phyloP scores from a whole-genome alignment of 2,113 vertebrate species.

The Tringa solitaria region DNA sequence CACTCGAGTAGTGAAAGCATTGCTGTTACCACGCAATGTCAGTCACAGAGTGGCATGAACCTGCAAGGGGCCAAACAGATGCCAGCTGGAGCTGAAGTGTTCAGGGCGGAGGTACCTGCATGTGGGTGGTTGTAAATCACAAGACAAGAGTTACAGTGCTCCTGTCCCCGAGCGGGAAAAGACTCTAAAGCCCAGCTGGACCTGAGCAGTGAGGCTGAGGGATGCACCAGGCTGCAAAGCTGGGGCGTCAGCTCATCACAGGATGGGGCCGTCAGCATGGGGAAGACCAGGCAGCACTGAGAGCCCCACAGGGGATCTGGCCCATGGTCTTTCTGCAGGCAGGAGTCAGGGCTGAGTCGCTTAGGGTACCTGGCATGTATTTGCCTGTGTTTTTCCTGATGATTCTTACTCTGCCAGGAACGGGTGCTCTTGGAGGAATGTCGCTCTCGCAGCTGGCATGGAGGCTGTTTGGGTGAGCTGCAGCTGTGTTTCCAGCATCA shows the following conservation, averaged over 20 bases:
- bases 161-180: neutral
- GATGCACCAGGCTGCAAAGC: neutral
- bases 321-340: too few relatives aligned
- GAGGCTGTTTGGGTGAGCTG: neutral
- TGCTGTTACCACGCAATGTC: neutral
- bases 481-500: neutral
- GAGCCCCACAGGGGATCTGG: neutral
- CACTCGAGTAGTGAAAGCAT: neutral
- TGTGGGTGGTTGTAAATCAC: neutral
- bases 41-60: neutral
- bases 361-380: fast-evolving
- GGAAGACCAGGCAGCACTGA: neutral
- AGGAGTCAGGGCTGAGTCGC: neutral
- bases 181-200: neutral
- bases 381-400: neutral
- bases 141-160: neutral
- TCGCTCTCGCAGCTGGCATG: fast-evolving
- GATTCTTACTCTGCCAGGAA: neutral
- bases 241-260: neutral
- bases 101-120: neutral
- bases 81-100: neutral
- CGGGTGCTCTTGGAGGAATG: fast-evolving
- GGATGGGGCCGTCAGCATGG: fast-evolving
- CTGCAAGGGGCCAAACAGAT: neutral
- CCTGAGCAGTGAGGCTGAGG: neutral